Evolutionary conservation across 2,888 invertebrate species (phyloP).

Genomic region (Harpalus rufipes): DNA sequence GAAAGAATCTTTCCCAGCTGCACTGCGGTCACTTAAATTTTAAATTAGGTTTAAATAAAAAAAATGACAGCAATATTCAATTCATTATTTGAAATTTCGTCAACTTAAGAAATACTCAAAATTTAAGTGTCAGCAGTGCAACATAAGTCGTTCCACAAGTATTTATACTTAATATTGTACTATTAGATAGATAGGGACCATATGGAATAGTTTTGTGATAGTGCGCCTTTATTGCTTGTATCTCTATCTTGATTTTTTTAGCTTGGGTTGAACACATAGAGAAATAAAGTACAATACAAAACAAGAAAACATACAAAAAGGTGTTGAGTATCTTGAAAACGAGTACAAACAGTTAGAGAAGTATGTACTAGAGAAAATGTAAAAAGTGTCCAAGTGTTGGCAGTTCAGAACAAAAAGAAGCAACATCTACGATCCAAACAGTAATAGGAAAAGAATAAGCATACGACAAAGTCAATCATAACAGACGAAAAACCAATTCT

Average conservation of each 20-base stretch:
- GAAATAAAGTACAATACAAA: conserved; percentile 24
- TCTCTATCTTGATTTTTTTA: background rate
- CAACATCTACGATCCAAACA: conserved; percentile 57
- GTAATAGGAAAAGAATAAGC: conserved; percentile 57
- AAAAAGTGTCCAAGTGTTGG: conserved; percentile 52
- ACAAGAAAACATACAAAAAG: conserved; percentile 44
- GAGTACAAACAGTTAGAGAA: conserved; percentile 37
- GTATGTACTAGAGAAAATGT: conserved; percentile 54
- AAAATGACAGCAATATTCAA: too few species aligned
- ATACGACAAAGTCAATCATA: conserved; percentile 56
- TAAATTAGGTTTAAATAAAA: too few species aligned
- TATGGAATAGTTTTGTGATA: background rate
- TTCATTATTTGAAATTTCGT: too few species aligned
- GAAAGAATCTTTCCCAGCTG: too few species aligned
- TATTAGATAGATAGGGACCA: too few species aligned
- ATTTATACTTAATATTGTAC: background rate
- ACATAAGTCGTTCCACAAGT: background rate
- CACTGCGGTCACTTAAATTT: too few species aligned
- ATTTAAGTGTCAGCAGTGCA: too few species aligned
- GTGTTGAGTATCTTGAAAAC: conserved; percentile 51
- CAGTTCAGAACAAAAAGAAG: conserved; percentile 58
- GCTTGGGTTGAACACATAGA: background rate
- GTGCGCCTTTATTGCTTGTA: background rate
- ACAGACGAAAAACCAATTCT: conserved; percentile 47
- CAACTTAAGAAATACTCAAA: too few species aligned